phyloP scores from a whole-genome alignment of 37 sponge, comb jelly and placozoan species.

The Theonella swinhoei region DNA sequence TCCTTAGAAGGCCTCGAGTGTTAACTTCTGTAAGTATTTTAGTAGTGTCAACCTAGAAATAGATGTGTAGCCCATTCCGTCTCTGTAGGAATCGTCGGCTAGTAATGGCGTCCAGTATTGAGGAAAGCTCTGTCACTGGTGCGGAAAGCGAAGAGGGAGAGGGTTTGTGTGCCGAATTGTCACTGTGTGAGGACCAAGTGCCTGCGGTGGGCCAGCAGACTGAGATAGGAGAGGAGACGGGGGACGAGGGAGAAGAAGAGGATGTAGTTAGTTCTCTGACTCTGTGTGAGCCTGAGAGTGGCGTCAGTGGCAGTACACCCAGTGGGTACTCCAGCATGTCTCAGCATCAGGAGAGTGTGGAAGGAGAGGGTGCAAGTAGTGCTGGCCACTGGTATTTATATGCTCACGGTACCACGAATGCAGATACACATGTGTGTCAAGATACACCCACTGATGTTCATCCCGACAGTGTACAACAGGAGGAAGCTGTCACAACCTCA shows the following conservation, averaged over 20 bases:
- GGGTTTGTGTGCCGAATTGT: neutral
- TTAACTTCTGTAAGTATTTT: too few species aligned
- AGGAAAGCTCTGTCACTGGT: neutral
- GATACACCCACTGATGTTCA: neutral
- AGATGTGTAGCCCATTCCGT: too few species aligned
- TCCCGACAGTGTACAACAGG: neutral
- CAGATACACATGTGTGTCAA: too few species aligned
- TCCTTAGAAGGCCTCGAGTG: too few species aligned
- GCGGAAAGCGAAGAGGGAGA: neutral
- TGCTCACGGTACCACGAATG: neutral
- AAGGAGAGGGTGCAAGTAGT: neutral
- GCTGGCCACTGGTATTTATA: too few species aligned
- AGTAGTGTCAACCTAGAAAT: too few species aligned
- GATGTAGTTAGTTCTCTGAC: neutral
- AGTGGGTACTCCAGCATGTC: neutral
- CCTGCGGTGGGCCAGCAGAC: neutral
- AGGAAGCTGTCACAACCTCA: neutral
- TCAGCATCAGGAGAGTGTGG: neutral
- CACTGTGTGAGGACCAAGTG: neutral
- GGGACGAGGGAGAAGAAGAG: neutral
- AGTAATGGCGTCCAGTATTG: neutral
- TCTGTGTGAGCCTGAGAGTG: neutral
- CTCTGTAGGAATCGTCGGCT: too few species aligned
- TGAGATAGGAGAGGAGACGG: neutral
- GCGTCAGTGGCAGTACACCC: neutral